Conservation (phyloP, 1,140 invertebrate species). For the Pseudachorutes palmiensis region DNA sequence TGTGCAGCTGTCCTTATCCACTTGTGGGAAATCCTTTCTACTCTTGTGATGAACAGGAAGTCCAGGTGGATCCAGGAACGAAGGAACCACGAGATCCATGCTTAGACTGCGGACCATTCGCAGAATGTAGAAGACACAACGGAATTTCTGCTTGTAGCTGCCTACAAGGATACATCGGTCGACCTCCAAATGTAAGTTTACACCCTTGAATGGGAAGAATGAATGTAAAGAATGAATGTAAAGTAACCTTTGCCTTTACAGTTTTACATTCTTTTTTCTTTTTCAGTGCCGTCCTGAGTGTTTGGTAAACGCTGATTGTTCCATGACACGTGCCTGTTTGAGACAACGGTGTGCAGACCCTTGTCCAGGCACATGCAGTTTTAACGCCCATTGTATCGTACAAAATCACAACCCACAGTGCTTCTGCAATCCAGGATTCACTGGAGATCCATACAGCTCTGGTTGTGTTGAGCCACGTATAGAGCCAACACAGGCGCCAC, state of each 20-base stretch:
- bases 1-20: conserved; percentile 60
- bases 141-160: conserved; percentile 47
- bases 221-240: no score
- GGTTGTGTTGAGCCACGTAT: conserved; percentile 52
- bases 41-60: conserved; percentile 54
- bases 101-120: neutral
- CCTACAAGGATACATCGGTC: conserved; percentile 18
- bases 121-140: neutral
- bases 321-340: conserved; percentile 60
- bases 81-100: conserved; percentile 44
- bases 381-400: conserved; percentile 58
- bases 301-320: conserved; percentile 38
- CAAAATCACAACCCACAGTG: conserved; percentile 61
- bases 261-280: neutral
- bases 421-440: conserved; percentile 52
- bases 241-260: conserved; percentile 32
- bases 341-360: conserved; percentile 56
- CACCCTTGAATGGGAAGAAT: no score
- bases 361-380: conserved; percentile 38
- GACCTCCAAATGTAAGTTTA: neutral
- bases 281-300: conserved; percentile 55
- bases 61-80: neutral
- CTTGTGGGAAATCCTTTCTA: conserved; percentile 48
- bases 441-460: conserved; percentile 60
- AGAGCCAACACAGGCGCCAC: no score